Evolutionary conservation across 53 echinoderm and acorn worm species (phyloP).

Genomic region (Luidia sarsii): DNA sequence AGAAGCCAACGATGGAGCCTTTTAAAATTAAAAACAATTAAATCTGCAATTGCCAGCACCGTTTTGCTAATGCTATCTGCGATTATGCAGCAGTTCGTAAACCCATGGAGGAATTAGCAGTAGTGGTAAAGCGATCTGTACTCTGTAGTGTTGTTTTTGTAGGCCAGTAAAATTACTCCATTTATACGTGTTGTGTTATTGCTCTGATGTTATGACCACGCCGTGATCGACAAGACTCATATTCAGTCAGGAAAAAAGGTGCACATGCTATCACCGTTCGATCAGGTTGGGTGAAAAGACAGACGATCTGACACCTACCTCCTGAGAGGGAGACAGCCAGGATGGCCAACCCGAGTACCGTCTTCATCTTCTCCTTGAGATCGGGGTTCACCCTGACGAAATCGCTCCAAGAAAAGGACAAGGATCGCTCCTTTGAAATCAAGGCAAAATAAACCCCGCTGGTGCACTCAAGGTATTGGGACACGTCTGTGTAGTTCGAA

Average conservation of each 20-base stretch:
- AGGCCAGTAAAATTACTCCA: not conserved
- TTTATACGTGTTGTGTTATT: not conserved
- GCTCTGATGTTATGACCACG: not conserved
- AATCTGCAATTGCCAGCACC: not conserved
- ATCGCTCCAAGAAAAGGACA: not conserved
- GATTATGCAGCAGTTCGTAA: not conserved
- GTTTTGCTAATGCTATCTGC: not conserved
- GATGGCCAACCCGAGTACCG: not conserved
- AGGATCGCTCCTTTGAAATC: not conserved
- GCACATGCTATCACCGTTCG: not conserved
- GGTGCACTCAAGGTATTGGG: no score
- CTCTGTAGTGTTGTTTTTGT: not conserved
- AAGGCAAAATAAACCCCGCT: not conserved
- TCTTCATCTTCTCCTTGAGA: slow-evolving; percentile 4
- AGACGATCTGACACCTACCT: slow-evolving; percentile 4
- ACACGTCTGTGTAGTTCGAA: no score
- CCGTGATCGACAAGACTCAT: not conserved
- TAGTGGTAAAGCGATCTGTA: not conserved
- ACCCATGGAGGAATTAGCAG: not conserved
- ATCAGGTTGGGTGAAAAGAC: not conserved
- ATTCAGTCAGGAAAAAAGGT: not conserved
- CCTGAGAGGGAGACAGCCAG: slow-evolving; percentile 18
- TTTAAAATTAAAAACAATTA: not conserved
- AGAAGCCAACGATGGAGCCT: not conserved
- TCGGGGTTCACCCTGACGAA: not conserved